Percentiles rank a stretch among this genome's conserved stretches.
phyloP scores from a whole-genome alignment of 2,797 vertebrate species.

The Cryptoblepharus egeriae region DNA sequence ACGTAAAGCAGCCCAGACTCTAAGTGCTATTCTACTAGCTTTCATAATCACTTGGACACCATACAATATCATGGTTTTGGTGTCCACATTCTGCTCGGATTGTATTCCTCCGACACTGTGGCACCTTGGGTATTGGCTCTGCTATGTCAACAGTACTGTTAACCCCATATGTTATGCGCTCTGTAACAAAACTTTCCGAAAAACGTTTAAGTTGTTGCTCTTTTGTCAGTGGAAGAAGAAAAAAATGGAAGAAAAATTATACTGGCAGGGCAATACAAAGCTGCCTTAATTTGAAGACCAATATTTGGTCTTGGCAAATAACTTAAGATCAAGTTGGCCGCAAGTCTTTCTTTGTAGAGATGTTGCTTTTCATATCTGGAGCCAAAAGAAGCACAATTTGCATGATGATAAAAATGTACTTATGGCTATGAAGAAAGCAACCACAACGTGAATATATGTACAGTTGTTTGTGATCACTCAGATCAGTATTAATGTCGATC shows the following conservation, averaged over 20 bases:
- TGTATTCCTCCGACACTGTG: conserved; percentile 93
- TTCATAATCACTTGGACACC: conserved; percentile 99
- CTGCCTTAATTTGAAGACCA: conserved; percentile 62
- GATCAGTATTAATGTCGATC: conserved; percentile 27
- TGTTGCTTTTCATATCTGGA: conserved; percentile 46
- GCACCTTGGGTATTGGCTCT: conserved; percentile 98
- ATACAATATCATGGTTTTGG: conserved; percentile 98
- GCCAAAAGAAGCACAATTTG: conserved; percentile 48
- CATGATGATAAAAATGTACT: conserved; percentile 40
- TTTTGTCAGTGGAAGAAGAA: conserved; percentile 94
- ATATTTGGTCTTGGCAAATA: not conserved
- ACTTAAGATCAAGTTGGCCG: conserved; percentile 49
- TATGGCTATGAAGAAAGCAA: conserved; percentile 48
- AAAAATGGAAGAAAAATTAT: conserved; percentile 89
- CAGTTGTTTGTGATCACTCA: not conserved
- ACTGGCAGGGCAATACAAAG: conserved; percentile 91
- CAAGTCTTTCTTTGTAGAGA: conserved; percentile 45
- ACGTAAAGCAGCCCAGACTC: conserved; percentile 95
- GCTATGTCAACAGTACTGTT: conserved; percentile 98
- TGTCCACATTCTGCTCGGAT: conserved; percentile 96
- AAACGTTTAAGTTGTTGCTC: conserved; percentile 96
- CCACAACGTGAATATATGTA: conserved; percentile 36
- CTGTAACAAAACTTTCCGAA: conserved; percentile 98
- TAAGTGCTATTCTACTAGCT: conserved; percentile 95
- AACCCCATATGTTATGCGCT: conserved; percentile 99